Base-by-base conservation (phyloP, 2,888 invertebrate genomes). In the Calameuta filiformis region DNA sequence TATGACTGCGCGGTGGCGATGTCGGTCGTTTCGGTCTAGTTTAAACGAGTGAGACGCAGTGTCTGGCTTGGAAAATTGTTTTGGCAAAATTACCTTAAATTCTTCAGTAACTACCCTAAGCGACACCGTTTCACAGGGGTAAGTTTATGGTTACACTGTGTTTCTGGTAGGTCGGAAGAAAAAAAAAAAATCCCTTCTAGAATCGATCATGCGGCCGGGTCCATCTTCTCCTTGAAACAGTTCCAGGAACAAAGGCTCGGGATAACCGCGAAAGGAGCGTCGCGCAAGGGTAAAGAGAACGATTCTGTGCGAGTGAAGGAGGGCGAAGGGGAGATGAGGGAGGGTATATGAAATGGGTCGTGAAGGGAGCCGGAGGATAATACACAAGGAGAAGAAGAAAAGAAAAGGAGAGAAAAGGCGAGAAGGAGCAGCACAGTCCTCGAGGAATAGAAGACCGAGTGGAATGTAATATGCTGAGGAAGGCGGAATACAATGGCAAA, bases 41-140 rank as follows among this genome's bases (percentile, higher is more conserved):
- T 87, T 85, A 86, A 86, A 87, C 85, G 85, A 83, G 86, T 84
- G 82, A 85, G 86, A 84, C 87, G 83, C 87, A 84, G 81, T 86
- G 88, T 87, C 88, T 87, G 84, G 82, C 84, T 56, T 84, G 80
- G 82, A 83, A 87, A 88, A 87, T 86, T 87, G 88, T 88, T 87
- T 87, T 85, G 87, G 85, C 84, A 85, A 88, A 87, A 86, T 88
- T 23, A 56, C 40, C 9, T 56, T 23, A 56, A 56, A 56, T 56
- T 56, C 23, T 56, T 56, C 15, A 2, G 40, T 23, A 23, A 56
- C 40, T 56, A 56, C 23, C 40, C 40, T 9, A 56, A 23, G 40
- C 23, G 40, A 56, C 40, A 56, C 6, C 9, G 23, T 56, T 23
- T 56, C 40, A 1, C 23, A 56, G 40, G 2, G 23, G 2, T 23